phyloP scores from a whole-genome alignment of 2,797 vertebrate species.

The Neosalanx taihuensis region DNA sequence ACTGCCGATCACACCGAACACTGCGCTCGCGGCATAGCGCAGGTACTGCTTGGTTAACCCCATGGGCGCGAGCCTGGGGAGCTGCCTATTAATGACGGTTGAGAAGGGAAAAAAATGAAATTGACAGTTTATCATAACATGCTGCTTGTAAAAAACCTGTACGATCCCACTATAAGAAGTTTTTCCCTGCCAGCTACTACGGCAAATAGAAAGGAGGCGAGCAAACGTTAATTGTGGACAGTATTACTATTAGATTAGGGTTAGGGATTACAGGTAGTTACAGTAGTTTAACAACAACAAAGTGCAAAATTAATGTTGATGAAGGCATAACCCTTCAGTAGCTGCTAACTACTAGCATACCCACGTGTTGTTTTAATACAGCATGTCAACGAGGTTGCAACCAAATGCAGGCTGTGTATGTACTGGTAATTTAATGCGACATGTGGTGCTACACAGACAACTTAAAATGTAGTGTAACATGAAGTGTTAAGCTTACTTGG shows the following conservation, averaged over 20 bases:
- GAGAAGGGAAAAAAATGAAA: background rate
- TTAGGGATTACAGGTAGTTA: too few species aligned
- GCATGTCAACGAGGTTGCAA: background rate
- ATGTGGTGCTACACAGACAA: background rate
- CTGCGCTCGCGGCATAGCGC: conserved; percentile 81
- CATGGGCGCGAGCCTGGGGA: conserved; percentile 66
- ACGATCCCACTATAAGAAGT: too few species aligned
- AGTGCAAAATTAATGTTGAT: too few species aligned
- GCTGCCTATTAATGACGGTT: background rate
- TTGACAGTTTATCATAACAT: background rate
- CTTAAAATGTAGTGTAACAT: background rate
- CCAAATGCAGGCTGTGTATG: background rate
- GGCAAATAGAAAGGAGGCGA: background rate
- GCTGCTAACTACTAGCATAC: background rate
- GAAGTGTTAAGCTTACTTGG: conserved; percentile 12
- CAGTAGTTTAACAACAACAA: too few species aligned
- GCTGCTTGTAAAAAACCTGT: background rate
- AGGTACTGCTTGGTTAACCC: conserved; percentile 96
- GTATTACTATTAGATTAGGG: too few species aligned
- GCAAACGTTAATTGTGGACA: background rate
- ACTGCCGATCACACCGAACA: conserved; percentile 90
- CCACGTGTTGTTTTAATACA: conserved; percentile 51
- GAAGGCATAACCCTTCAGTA: background rate
- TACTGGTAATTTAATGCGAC: background rate
- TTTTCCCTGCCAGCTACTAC: background rate